phyloP scores from a whole-genome alignment of 2,797 vertebrate genomes.

The Neosilurus hyrtlii region DNA sequence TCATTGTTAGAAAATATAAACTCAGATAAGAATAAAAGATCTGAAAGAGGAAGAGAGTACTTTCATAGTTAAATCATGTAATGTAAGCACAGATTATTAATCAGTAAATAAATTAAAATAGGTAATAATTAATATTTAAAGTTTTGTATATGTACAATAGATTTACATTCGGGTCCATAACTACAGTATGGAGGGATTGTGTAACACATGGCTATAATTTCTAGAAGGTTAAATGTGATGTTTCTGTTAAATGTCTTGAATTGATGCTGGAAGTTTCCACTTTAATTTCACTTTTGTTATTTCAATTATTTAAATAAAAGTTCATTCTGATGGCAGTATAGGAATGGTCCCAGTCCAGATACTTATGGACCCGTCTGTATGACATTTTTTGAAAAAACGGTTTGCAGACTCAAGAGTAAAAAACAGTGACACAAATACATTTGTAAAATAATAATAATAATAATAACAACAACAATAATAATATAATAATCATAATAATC shows the following conservation, averaged over 20 bases:
- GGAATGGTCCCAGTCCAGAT: too few relatives aligned
- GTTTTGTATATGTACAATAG: background rate
- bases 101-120: background rate
- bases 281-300: too few relatives aligned
- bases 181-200: too few relatives aligned
- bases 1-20: slow-evolving; percentile 56
- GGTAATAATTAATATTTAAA: background rate
- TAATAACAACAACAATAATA: too few relatives aligned
- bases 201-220: too few relatives aligned
- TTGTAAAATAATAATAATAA: background rate
- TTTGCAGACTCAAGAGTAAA: background rate
- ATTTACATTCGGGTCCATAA: too few relatives aligned
- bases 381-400: background rate
- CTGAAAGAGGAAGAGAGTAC: background rate
- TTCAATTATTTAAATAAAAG: too few relatives aligned
- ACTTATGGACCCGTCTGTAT: too few relatives aligned
- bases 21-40: slow-evolving; percentile 43
- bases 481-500: background rate
- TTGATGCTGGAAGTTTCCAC: too few relatives aligned
- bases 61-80: background rate
- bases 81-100: background rate
- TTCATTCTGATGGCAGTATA: too few relatives aligned
- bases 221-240: too few relatives aligned
- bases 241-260: too few relatives aligned
- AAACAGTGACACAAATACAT: background rate